Conservation (phyloP, 2,888 invertebrate species). For the Parapristionchus giblindavisi region DNA sequence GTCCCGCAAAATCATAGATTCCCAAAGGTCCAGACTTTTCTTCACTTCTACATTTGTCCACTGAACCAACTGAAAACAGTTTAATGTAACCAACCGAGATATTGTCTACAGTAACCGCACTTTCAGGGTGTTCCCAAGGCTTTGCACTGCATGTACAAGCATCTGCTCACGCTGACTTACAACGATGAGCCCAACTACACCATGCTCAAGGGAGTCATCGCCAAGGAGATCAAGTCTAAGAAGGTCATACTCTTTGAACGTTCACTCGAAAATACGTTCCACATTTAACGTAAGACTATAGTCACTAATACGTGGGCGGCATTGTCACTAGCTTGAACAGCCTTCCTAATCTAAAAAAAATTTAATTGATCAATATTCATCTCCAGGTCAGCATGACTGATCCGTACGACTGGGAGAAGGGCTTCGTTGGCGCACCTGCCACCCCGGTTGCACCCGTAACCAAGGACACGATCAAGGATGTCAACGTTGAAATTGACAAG, state of each 20-base stretch:
- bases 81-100: too few relatives aligned
- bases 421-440: too few relatives aligned
- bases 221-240: conserved; percentile 26
- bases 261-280: too few relatives aligned
- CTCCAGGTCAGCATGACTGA: conserved; percentile 47
- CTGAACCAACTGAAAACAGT: too few relatives aligned
- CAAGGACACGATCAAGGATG: conserved; percentile 53
- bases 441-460: conserved; percentile 34
- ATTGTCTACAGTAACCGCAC: too few relatives aligned
- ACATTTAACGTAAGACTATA: too few relatives aligned
- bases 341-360: background rate
- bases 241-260: too few relatives aligned
- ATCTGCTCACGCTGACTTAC: background rate
- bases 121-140: conserved; percentile 15
- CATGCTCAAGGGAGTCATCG: conserved; percentile 9
- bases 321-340: too few relatives aligned
- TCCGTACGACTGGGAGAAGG: conserved; percentile 62
- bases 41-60: too few relatives aligned
- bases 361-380: too few relatives aligned
- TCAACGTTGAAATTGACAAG: conserved; percentile 45
- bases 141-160: background rate
- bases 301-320: too few relatives aligned
- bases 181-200: conserved; percentile 13
- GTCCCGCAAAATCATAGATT: conserved; percentile 54
- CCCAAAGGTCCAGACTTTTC: too few relatives aligned